Conservation (phyloP, 2,113 vertebrate genomes). For the Podiceps cristatus region DNA sequence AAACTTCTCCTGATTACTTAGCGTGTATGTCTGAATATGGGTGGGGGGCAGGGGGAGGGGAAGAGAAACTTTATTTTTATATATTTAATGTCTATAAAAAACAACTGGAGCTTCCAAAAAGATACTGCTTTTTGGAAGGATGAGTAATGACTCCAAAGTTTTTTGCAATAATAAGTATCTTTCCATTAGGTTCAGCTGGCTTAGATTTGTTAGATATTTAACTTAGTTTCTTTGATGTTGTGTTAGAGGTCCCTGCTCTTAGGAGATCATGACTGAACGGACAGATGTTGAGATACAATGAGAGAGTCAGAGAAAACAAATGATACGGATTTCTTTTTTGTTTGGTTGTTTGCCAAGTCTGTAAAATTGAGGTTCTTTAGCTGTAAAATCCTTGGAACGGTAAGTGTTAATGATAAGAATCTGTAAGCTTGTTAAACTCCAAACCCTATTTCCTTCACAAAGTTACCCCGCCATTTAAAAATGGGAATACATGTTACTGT, state of each 20-base stretch:
- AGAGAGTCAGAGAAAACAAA: not conserved
- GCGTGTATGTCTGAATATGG: not conserved
- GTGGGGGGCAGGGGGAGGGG: rapidly evolving
- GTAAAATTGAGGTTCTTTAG: not conserved
- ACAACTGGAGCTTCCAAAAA: not conserved
- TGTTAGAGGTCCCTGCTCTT: not conserved
- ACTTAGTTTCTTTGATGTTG: not conserved
- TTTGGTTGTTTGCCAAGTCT: not conserved
- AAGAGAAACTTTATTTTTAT: not conserved
- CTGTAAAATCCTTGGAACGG: not conserved
- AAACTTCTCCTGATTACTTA: not conserved
- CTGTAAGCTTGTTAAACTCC: not conserved
- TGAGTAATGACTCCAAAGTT: not conserved
- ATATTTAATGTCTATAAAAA: not conserved
- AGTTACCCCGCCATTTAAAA: not conserved
- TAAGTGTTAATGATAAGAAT: not conserved
- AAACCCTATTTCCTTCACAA: not conserved
- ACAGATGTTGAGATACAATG: not conserved
- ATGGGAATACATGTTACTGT: not conserved
- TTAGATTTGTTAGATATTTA: not conserved
- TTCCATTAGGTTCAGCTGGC: not conserved
- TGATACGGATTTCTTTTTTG: not conserved
- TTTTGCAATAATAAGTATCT: not conserved
- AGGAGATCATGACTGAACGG: not conserved
- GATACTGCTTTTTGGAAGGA: not conserved